Conservation (phyloP, 1,140 invertebrate species). For the Ceratina japonica region DNA sequence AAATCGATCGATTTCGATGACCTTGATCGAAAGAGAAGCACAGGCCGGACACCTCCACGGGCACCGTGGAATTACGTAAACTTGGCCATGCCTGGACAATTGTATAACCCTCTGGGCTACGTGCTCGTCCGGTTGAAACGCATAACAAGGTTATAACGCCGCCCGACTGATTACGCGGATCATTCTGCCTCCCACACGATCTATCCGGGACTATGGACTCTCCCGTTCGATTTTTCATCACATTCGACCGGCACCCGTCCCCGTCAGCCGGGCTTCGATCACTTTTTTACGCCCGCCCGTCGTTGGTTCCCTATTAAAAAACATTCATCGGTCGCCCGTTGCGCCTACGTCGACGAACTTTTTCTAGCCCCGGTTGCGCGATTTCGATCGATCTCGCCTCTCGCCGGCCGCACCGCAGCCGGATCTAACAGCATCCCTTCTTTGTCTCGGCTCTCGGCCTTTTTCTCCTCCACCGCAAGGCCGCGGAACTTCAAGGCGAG, state of each 20-base stretch:
- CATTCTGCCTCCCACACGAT: slow-evolving; percentile 16
- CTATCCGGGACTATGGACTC: slow-evolving; percentile 1
- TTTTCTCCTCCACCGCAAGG: slow-evolving; percentile 31
- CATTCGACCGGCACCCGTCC: not conserved
- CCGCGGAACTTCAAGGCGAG: slow-evolving; percentile 50
- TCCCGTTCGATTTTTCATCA: slow-evolving; percentile 5
- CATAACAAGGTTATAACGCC: slow-evolving; percentile 52
- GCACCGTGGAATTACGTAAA: slow-evolving; percentile 51
- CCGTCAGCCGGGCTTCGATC: not conserved
- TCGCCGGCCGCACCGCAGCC: not conserved
- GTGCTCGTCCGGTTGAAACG: slow-evolving; percentile 33
- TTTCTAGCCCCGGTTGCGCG: not conserved
- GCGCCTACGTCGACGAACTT: not conserved
- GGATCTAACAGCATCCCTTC: not conserved
- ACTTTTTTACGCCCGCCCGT: not conserved
- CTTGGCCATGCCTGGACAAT: slow-evolving; percentile 5
- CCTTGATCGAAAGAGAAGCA: slow-evolving; percentile 39
- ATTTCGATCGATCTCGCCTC: slow-evolving; percentile 5
- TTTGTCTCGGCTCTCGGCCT: slow-evolving; percentile 20
- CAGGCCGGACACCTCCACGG: not conserved
- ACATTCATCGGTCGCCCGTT: not conserved
- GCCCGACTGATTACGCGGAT: slow-evolving; percentile 44
- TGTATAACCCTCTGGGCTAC: slow-evolving; percentile 49
- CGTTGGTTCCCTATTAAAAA: not conserved
- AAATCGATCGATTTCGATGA: slow-evolving; percentile 35